Evolutionary conservation across 2,113 vertebrate genomes (phyloP).

Genomic region (Cygnus atratus): DNA sequence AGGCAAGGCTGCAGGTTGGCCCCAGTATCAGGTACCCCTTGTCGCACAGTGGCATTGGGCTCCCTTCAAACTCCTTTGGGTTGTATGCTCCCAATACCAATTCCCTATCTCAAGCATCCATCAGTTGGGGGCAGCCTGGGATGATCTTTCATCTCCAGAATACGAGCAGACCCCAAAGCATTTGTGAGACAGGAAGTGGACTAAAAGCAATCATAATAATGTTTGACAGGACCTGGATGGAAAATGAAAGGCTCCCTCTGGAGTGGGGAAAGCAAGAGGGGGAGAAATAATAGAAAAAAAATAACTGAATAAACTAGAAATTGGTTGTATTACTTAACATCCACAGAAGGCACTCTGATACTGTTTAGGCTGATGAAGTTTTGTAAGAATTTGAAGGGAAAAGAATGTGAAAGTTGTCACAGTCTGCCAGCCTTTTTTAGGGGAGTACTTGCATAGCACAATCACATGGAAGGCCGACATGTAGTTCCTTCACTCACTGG

Average conservation of each 20-base stretch:
- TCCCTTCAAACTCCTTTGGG: not conserved
- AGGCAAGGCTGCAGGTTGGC: not conserved
- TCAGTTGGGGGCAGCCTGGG: not conserved
- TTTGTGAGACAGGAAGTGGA: not conserved
- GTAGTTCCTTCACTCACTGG: not conserved
- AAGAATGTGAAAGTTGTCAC: not conserved
- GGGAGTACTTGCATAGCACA: not conserved
- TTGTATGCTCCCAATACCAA: rapidly evolving
- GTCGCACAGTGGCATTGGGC: rapidly evolving
- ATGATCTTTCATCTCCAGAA: not conserved
- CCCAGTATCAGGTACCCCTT: not conserved
- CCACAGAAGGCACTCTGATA: not conserved
- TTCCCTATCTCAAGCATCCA: not conserved
- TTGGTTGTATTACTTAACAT: not conserved
- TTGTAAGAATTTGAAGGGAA: not conserved
- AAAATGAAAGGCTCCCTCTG: not conserved
- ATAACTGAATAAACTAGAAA: not conserved
- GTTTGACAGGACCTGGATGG: not conserved
- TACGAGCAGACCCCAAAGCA: not conserved
- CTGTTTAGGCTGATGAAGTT: not conserved
- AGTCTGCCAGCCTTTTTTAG: not conserved
- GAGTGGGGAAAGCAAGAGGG: not conserved
- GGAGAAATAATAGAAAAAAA: not conserved
- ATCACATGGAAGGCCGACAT: not conserved
- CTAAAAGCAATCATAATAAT: not conserved